Conservation (phyloP, 2,797 vertebrate genomes). For the Clarias laeviceps region DNA sequence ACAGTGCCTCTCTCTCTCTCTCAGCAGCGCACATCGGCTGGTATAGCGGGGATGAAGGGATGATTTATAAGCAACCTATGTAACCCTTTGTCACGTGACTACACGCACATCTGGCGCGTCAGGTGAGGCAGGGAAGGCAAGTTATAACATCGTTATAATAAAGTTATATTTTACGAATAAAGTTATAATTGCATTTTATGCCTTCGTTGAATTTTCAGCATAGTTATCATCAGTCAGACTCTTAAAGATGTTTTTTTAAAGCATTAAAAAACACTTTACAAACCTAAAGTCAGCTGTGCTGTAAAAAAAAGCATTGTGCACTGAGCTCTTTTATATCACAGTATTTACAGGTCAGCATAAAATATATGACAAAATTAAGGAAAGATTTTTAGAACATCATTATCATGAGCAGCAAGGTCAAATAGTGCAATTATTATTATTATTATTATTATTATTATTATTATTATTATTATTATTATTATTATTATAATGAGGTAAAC, state of each 20-base stretch:
- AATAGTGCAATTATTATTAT: not conserved
- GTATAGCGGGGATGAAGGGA: not conserved
- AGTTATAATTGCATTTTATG: not conserved
- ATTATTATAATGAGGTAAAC: no score
- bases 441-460: no score
- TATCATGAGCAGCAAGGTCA: not conserved
- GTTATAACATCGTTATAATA: not conserved
- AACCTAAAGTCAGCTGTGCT: not conserved
- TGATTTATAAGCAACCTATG: not conserved
- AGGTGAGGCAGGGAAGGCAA: conserved; percentile 2
- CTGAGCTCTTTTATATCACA: not conserved
- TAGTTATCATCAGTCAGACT: not conserved
- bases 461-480: no score
- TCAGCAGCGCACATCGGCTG: not conserved
- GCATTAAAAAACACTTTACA: not conserved
- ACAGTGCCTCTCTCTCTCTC: no score
- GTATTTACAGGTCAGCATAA: not conserved
- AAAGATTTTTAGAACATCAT: not conserved
- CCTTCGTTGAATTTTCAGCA: not conserved
- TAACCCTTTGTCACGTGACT: conserved; percentile 25
- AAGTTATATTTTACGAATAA: no score
- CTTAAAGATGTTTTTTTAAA: no score
- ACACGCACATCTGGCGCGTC: not conserved
- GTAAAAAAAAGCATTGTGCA: no score
- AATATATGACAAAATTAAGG: not conserved